Evolutionary conservation across 2,113 vertebrate species (phyloP).

Genomic region (Plecturocebus donacophilus): DNA sequence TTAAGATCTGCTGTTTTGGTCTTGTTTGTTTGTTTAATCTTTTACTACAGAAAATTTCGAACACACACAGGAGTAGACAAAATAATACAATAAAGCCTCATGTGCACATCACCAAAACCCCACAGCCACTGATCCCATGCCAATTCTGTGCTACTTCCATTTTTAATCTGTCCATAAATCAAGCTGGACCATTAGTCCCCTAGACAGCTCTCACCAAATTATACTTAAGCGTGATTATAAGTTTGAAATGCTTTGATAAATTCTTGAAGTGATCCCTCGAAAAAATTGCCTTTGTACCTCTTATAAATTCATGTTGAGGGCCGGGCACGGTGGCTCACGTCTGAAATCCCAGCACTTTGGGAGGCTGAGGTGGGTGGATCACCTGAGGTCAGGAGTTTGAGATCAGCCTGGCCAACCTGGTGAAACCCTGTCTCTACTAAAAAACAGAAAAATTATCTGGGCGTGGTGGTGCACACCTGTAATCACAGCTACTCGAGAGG

Average conservation of each 20-base stretch:
- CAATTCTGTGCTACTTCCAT: neutral
- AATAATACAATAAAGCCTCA: neutral
- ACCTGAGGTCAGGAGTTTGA: too few species aligned
- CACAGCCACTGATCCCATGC: neutral
- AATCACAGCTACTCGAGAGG: too few species aligned
- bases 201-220: neutral
- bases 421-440: too few species aligned
- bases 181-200: neutral
- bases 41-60: slow-evolving; percentile 30
- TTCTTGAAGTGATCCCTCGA: neutral
- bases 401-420: too few species aligned
- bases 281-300: neutral
- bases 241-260: neutral
- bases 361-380: too few species aligned
- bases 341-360: too few species aligned
- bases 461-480: too few species aligned
- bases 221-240: neutral
- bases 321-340: too few species aligned
- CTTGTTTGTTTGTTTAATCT: slow-evolving; percentile 4
- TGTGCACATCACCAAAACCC: neutral
- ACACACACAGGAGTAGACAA: neutral
- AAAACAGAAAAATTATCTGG: too few species aligned
- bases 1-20: slow-evolving; percentile 2
- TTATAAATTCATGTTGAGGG: neutral
- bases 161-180: neutral